Base-by-base conservation (phyloP, 2,797 vertebrate species). In the Spea hammondii region DNA sequence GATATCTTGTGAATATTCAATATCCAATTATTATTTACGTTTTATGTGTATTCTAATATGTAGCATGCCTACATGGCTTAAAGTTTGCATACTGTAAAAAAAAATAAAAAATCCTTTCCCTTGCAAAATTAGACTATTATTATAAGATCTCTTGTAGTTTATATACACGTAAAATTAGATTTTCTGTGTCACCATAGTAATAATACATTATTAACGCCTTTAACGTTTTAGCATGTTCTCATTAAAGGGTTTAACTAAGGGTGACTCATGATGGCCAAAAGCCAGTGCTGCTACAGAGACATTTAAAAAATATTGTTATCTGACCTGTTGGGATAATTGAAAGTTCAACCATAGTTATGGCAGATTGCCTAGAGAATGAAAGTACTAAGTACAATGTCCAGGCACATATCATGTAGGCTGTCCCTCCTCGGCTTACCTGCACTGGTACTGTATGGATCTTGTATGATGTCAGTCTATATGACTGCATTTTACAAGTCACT, bases 241-340 rank as follows among this genome's bases (percentile, higher is more conserved):
- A 80, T 80, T 80, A 80, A 74, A 72, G 65, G 59, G 68, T 76
- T 76, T 80, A 76, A 71, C 32, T 71, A 74, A 69, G 57, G 74
- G 68, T 80, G 79, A 80, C 59, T 80, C 68, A 76, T 62, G 53
- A 76, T 80, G 73, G 79, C 79, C 68, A 76, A 59, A n/a, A 32
- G 79, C 79, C 79, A 80, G 60, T 66, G n/a, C 79, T 32, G 66
- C 74, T 76, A 80, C 69, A 67, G 79, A 80, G 69, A 76, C 79
- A 80, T 80, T 49, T 76, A 67, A 76, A 14, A 80, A 76, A 80
- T 80, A 80, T 80, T 80, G 53, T 67, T 80, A 80, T 46, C 69
- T 80, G 74, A 80, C 79, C 73, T 80, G 79, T 80, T 80, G 79
- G 73, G 79, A 80, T 80, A 80, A 80, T 80, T 83, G 82, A 65